Percentiles rank a stretch among this genome's conserved stretches.
These are phyloP conservation scores for Brachyhypopomus gauderio DNA, from an alignment of 2,113 vertebrate genomes.

Conservation along the genomic window DNA sequence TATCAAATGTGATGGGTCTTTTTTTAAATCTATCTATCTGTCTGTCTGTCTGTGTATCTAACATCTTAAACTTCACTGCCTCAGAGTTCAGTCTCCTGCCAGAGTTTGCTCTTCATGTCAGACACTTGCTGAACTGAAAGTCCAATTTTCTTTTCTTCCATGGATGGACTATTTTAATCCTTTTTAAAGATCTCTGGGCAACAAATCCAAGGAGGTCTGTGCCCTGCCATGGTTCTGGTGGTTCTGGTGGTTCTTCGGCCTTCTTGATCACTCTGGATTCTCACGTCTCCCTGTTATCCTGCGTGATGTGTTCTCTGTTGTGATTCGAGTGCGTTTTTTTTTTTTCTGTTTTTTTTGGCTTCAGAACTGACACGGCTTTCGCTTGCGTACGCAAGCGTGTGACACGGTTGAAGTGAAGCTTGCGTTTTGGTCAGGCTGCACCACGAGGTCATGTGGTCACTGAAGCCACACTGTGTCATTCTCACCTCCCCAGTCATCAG, in stretches of 20 bases:
- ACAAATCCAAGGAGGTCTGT: conserved; percentile 28
- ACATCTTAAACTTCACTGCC: not conserved
- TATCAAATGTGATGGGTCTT: not conserved
- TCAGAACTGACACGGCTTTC: conserved; percentile 63
- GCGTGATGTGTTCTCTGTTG: conserved; percentile 38
- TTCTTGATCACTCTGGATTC: conserved; percentile 33
- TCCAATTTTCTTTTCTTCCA: conserved; percentile 3
- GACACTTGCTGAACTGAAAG: conserved; percentile 19
- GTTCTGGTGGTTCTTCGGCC: conserved; percentile 38
- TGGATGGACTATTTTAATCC: conserved; percentile 52
- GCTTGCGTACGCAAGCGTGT: conserved; percentile 17
- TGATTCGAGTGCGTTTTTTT: conserved; percentile 45
- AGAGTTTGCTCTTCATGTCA: conserved; percentile 23
- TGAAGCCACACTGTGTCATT: conserved; percentile 43
- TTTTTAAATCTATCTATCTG: not conserved
- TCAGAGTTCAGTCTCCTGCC: not conserved
- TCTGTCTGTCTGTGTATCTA: not conserved
- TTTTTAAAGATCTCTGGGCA: conserved; percentile 40
- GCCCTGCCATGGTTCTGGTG: conserved; percentile 38
- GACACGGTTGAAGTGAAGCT: conserved; percentile 33
- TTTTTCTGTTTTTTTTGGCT: conserved; percentile 58
- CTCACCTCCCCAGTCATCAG: not conserved
- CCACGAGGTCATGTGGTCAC: conserved; percentile 35
- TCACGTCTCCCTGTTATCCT: conserved; percentile 24
- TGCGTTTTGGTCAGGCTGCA: conserved; percentile 29